Conservation (phyloP, 2,888 invertebrate genomes). For the Cyclophora punctaria region DNA sequence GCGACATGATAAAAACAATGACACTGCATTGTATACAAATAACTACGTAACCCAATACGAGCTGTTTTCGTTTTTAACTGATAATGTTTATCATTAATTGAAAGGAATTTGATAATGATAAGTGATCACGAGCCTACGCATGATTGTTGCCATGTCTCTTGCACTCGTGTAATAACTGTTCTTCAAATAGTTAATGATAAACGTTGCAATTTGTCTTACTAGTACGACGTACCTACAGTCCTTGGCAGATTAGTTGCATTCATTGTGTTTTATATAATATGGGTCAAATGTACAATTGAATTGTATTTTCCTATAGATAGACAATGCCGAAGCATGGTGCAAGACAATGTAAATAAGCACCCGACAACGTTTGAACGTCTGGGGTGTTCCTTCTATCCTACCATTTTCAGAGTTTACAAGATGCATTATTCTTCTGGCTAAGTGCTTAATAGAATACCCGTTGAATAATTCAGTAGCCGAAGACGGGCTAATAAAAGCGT, state of each 20-base stretch:
- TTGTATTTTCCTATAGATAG: slow-evolving; percentile 4
- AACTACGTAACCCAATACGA: too few relatives aligned
- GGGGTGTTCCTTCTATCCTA: slow-evolving; percentile 35
- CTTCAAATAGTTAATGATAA: not conserved
- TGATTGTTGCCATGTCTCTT: slow-evolving; percentile 13
- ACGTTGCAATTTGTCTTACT: not conserved
- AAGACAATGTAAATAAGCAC: slow-evolving; percentile 42
- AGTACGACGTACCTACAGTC: not conserved
- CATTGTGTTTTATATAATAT: slow-evolving; percentile 14
- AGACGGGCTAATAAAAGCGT: slow-evolving; percentile 59
- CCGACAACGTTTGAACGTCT: slow-evolving; percentile 30
- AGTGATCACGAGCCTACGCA: slow-evolving; percentile 2
- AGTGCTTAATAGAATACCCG: slow-evolving; percentile 60
- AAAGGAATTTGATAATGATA: slow-evolving; percentile 13
- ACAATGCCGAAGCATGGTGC: slow-evolving; percentile 30
- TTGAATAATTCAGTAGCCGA: slow-evolving; percentile 63
- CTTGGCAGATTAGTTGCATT: slow-evolving; percentile 1
- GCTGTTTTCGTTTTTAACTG: too few relatives aligned
- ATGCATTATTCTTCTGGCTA: slow-evolving; percentile 62
- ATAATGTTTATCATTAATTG: not conserved
- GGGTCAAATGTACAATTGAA: slow-evolving; percentile 27
- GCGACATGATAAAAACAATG: too few relatives aligned
- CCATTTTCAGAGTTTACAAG: slow-evolving; percentile 50
- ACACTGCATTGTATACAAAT: too few relatives aligned
- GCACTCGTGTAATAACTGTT: slow-evolving; percentile 2